These are phyloP conservation scores for Chelonus insularis DNA, from an alignment of 1,140 invertebrate species.

Conservation along the genomic window DNA sequence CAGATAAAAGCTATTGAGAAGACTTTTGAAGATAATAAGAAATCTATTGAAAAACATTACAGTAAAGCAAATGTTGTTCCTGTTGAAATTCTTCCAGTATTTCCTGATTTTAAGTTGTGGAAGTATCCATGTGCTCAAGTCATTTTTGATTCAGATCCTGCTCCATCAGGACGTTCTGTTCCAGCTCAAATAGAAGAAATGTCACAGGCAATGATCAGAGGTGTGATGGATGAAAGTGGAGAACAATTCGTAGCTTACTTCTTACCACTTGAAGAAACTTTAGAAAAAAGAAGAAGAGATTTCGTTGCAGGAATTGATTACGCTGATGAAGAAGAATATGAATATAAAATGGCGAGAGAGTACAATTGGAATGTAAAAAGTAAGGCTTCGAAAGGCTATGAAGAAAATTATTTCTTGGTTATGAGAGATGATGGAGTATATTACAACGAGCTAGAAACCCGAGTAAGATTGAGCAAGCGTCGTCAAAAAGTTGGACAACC, in stretches of 20 bases:
- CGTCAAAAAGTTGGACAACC: constrained; percentile 75
- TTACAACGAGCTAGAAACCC: constrained; percentile 97
- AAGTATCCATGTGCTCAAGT: constrained; percentile 98
- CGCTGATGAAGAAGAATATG: constrained; percentile 89
- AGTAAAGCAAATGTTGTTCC: constrained; percentile 92
- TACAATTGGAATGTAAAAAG: constrained; percentile 99
- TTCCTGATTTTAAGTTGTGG: constrained; percentile 96
- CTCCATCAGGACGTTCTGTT: constrained; percentile 76
- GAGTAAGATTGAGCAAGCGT: constrained; percentile 89
- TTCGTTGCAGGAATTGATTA: constrained; percentile 78
- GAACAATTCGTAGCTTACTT: constrained; percentile 99
- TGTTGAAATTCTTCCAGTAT: constrained; percentile 87
- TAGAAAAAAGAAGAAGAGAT: constrained; percentile 85
- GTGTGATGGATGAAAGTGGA: constrained; percentile 97
- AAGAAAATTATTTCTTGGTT: constrained; percentile 98
- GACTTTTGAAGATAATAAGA: constrained; percentile 93
- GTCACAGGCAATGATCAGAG: constrained; percentile 98
- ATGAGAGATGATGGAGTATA: constrained; percentile 85
- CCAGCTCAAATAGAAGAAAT: constrained; percentile 93
- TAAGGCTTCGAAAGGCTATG: constrained; percentile 95
- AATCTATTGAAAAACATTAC: constrained; percentile 88
- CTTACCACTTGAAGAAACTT: constrained; percentile 89
- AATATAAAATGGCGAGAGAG: constrained; percentile 93
- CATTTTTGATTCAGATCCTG: constrained; percentile 97
- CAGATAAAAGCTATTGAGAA: constrained; percentile 98